A percentile compares a stretch with the other conserved stretches of the same genome.
These are phyloP conservation scores for Leptopilina clavipes DNA, from an alignment of 1,140 invertebrate genomes.

Conservation along the genomic window DNA sequence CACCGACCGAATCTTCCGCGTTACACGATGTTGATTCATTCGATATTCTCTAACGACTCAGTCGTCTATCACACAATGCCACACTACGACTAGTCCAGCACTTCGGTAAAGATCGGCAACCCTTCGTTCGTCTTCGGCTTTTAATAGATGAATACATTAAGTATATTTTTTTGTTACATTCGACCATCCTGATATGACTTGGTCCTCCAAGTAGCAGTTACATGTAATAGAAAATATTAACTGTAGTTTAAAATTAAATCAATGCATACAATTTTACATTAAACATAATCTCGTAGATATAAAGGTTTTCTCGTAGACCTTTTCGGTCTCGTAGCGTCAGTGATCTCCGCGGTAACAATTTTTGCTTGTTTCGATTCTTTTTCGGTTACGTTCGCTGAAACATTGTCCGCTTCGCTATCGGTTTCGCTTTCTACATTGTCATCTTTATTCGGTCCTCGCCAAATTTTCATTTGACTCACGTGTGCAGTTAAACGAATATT, in stretches of 20 bases:
- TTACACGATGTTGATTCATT: too few species aligned
- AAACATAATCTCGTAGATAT: background rate
- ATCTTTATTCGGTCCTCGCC: conserved; percentile 5
- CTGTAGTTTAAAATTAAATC: too few species aligned
- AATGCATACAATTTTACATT: background rate
- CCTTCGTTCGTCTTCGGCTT: too few species aligned
- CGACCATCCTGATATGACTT: background rate
- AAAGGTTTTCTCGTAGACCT: background rate
- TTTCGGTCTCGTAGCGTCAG: background rate
- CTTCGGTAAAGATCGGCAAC: too few species aligned
- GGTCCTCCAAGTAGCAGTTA: background rate
- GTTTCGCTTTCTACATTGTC: background rate
- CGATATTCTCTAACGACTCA: too few species aligned
- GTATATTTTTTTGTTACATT: background rate
- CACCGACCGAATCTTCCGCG: too few species aligned
- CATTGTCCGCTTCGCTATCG: background rate
- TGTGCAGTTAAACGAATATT: conserved; percentile 14
- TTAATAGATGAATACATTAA: too few species aligned
- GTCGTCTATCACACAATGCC: too few species aligned
- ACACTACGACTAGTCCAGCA: too few species aligned
- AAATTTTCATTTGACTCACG: conserved; percentile 36
- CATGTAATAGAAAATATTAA: too few species aligned
- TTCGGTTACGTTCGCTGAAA: background rate
- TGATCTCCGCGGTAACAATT: background rate
- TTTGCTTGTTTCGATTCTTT: too few species aligned